Base-by-base conservation (phyloP, 2,797 vertebrate species). In the Pantherophis vulpinus region DNA sequence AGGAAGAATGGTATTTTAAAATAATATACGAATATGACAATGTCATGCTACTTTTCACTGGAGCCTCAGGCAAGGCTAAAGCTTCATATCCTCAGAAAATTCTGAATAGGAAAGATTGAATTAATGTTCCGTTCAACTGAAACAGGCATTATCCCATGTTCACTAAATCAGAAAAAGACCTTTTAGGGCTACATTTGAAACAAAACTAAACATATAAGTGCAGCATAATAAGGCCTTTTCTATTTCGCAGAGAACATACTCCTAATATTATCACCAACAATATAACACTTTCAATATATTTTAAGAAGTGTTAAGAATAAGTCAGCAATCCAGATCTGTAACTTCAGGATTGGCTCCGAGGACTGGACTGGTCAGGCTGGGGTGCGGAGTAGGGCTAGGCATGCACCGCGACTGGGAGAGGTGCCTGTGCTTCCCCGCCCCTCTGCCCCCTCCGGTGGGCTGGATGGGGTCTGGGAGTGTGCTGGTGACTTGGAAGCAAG, bases 71-170 rank as follows among this genome's bases (percentile, higher is more conserved):
- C 89, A 93, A 51, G 32, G 61, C 94, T 95, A 94, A 94, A 29
- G 11, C 94, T 1, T 90, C 92, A 0, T 2, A 70, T 61, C 88
- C 93, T 91, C 79, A 93, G 91, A 96, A 96, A 29, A 63, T 63
- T 63, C 12, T 54, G 89, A 89, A 55, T 3, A 90, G 63, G 14
- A 79, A 86, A 74, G 83, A 88, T 91, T 92, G 18, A 32, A 61
- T 90, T 14, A 58, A 10, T 89, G 23, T 60, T 58, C 9, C 6
- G 11, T 88, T 61, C 66, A 79, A 3, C 3, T 90, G 12, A 54
- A 61, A 87, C 13, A 88, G n/a, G 87, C 89, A 95, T 58, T 79
- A 1, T 23, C 56, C 11, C 70, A 0, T 87, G 8, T 88, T 92
- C 66, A 83, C n/a, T 60, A 29, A 47, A 27, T 9, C 32, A 4